Base-by-base conservation (phyloP, 2,797 vertebrate species). In the Petrocephalus schoutedeni region DNA sequence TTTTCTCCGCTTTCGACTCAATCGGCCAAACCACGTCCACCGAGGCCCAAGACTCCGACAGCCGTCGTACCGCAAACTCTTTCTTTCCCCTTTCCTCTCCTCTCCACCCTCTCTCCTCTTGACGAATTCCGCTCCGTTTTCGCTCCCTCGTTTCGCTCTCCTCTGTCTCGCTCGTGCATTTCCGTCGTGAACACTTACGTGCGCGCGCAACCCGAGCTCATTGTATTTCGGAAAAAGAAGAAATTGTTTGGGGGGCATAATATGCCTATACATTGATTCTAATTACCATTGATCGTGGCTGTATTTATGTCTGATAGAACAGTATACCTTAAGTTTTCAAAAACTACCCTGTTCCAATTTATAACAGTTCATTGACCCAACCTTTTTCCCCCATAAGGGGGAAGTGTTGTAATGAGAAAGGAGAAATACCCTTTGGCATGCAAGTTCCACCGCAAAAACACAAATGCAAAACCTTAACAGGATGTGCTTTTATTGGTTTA, bases 1-100 rank as follows among this genome's bases (percentile, higher is more conserved):
- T 88, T 77, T 77, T 59, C 84, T 87, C 88, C 91, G 91, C 89
- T 91, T 93, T 88, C 91, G 93, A 86, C 92, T 94, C 93, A 89
- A 88, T 91, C 91, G 94, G 94, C 95, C 92, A 94, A 95, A 95
- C 96, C 96, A 96, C 96, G 96, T 96, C 96, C 95, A 92, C 95
- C 94, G 94, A 94, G 92, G 92, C 93, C 93, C 90, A 91, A 92
- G 91, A 92, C 82, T 93, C 93, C 93, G 92, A 91, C 93, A 89
- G 85, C 82, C 90, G 90, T 89, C 87, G 88, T 90, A 92, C 92
- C 93, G 87, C 92, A 91, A 86, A 90, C 92, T 91, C 92, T 90
- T 90, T 90, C 90, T 88, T 83, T 84, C 90, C 87, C 82, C 87
- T 86, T 32, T 57, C 87, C 71, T 86, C 41, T 45, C 41, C 41